Base-by-base conservation (phyloP, 2,797 vertebrate genomes). In the Phyllotis vaccarum region DNA sequence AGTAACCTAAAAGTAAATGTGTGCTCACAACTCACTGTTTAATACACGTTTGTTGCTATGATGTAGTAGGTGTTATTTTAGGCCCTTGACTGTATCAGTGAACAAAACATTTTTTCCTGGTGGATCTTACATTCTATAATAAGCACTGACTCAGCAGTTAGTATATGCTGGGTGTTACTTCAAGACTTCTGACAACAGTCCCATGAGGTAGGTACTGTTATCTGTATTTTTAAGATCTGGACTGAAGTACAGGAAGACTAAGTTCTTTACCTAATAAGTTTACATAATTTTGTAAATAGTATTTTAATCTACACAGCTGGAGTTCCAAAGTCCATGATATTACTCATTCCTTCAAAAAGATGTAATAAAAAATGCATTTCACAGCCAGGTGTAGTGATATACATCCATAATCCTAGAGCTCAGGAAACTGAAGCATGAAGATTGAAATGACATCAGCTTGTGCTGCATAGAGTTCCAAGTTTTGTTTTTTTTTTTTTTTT, bases 71-170 rank as follows among this genome's bases (percentile, higher is more conserved):
- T 86, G 12, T 68, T 86, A 86, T 68, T 86, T 72, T 86, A 54
- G 64, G 85, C n/a, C 56, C 56, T 11, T 70, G 64, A 86, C 49
- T 54, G 21, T n/a, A 94, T 22, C 60, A 81, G 58, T 89, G 83
- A 95, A 89, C 62, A 96, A 89, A 94, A 60, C 52, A 40, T n/a
- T 49, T 86, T 79, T 68, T 62, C 80, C 85, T 68, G 86, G 17
- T 76, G 40, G 34, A 93, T 24, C 72, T 96, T 92, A 81, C 79
- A 87, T 37, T 95, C 70, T 93, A 16, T 90, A 93, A 60, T 62
- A 93, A 85, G 74, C 54, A 72, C 66, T 88, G 87, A 93, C 43
- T 88, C 64, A 94, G 34, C 52, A 64, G 21, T 88, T 92, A 87
- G 62, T 80, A n/a, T 43, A 58, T 82, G 60, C 75, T 31, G 82